Percentiles rank a stretch among this genome's conserved stretches.
phyloP scores from a whole-genome alignment of 2,888 invertebrate genomes.

The Lycaena phlaeas region DNA sequence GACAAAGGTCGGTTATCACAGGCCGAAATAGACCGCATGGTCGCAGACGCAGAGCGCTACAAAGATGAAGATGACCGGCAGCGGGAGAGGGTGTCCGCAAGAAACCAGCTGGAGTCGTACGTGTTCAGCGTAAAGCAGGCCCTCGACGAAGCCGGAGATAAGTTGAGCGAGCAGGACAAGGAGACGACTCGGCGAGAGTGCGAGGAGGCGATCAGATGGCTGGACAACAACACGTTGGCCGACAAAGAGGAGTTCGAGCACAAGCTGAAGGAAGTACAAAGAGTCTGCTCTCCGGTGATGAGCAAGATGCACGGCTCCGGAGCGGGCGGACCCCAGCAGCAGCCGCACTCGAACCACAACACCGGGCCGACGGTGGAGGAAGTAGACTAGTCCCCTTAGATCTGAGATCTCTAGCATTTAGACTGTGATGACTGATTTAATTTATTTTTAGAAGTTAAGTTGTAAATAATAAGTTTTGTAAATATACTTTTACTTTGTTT shows the following conservation, averaged over 20 bases:
- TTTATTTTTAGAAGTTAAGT: not conserved
- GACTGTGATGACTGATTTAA: not conserved
- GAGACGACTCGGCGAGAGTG: slow-evolving; percentile 65
- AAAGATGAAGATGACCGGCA: slow-evolving; percentile 81
- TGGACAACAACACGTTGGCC: slow-evolving; percentile 78
- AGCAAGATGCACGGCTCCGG: slow-evolving; percentile 72
- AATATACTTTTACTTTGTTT: not conserved
- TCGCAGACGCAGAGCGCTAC: slow-evolving; percentile 81
- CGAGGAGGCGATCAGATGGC: slow-evolving; percentile 77
- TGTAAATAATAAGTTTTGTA: too few relatives aligned
- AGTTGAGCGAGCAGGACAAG: slow-evolving; percentile 77
- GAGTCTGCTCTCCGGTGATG: slow-evolving; percentile 71
- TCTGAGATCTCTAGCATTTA: not conserved
- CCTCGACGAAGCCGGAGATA: slow-evolving; percentile 73
- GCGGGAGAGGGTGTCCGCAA: slow-evolving; percentile 76
- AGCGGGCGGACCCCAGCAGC: slow-evolving; percentile 20
- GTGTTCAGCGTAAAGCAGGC: slow-evolving; percentile 80
- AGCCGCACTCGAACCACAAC: slow-evolving; percentile 2
- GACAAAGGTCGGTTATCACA: slow-evolving; percentile 86
- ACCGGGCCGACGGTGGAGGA: slow-evolving; percentile 23
- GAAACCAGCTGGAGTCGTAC: slow-evolving; percentile 82
- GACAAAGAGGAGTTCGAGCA: slow-evolving; percentile 77
- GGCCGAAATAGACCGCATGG: slow-evolving; percentile 86
- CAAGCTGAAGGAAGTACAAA: slow-evolving; percentile 73
- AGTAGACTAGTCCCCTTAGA: slow-evolving; percentile 17